Percentiles rank a stretch among this genome's conserved stretches.
These are phyloP conservation scores for Astropecten irregularis DNA, from an alignment of 53 echinoderm and acorn worm species.

Conservation along the genomic window DNA sequence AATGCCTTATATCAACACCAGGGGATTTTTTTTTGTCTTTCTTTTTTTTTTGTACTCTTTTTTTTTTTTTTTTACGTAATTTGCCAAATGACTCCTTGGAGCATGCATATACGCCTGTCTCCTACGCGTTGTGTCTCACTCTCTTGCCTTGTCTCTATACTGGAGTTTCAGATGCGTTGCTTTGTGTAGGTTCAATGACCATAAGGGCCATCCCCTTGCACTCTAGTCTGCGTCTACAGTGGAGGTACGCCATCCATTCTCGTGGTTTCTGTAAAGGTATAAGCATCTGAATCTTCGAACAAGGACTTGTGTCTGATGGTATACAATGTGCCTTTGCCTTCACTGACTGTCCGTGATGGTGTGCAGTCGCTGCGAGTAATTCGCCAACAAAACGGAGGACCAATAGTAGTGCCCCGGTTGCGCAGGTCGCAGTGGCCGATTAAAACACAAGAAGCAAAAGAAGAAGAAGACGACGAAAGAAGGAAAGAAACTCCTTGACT, in stretches of 20 bases:
- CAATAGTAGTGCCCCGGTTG: slow-evolving; percentile 61
- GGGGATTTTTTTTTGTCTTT: no score
- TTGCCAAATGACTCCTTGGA: slow-evolving; percentile 60
- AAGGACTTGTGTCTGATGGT: slow-evolving; percentile 20
- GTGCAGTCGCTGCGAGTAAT: slow-evolving; percentile 60
- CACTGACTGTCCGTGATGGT: slow-evolving; percentile 47
- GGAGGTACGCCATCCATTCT: slow-evolving; percentile 23
- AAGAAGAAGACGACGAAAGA: no score
- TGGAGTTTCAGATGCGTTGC: slow-evolving; percentile 41
- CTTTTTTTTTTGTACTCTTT: no score
- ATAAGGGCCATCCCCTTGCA: slow-evolving; percentile 55
- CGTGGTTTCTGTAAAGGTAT: slow-evolving; percentile 26
- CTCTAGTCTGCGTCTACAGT: slow-evolving; percentile 20
- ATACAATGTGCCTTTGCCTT: slow-evolving; percentile 35
- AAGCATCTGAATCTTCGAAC: slow-evolving; percentile 12
- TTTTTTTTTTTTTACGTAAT: slow-evolving; percentile 64
- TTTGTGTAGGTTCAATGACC: slow-evolving; percentile 63
- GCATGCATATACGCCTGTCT: slow-evolving; percentile 42
- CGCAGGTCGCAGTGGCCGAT: slow-evolving; percentile 45
- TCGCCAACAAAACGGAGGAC: slow-evolving; percentile 54
- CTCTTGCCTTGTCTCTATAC: slow-evolving; percentile 6
- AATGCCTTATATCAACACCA: slow-evolving; percentile 54
- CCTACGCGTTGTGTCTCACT: background rate
- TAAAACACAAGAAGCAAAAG: slow-evolving; percentile 28
- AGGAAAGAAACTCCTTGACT: background rate